phyloP scores from a whole-genome alignment of 2,113 vertebrate genomes.

The Microcebus tavaratra region DNA sequence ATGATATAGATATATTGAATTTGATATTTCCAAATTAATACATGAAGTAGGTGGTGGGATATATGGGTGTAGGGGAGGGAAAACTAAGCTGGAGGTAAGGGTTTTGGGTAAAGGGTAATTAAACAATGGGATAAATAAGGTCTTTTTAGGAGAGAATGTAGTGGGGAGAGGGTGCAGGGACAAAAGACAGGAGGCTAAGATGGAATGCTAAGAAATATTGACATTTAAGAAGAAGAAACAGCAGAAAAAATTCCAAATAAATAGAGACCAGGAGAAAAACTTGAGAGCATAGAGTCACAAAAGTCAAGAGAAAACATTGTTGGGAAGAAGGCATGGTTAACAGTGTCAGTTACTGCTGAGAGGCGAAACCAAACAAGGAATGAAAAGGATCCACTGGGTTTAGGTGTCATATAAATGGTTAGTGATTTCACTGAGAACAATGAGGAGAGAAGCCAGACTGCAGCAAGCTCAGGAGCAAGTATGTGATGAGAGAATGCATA shows the following conservation, averaged over 20 bases:
- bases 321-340: not conserved
- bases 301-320: not conserved
- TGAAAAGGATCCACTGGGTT: not conserved
- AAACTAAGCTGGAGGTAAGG: not conserved
- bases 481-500: not conserved
- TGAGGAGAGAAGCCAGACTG: not conserved
- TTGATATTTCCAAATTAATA: not conserved
- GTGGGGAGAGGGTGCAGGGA: not conserved
- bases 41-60: not conserved
- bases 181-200: not conserved
- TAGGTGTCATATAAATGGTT: not conserved
- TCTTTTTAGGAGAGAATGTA: not conserved
- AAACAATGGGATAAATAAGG: not conserved
- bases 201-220: not conserved
- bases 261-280: not conserved
- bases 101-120: not conserved
- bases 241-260: not conserved
- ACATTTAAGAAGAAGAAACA: not conserved
- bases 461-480: not conserved
- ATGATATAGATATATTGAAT: not conserved
- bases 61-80: not conserved
- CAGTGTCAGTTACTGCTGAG: not conserved
- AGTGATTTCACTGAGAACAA: not conserved
- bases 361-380: not conserved
- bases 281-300: not conserved